A percentile compares a stretch with the other conserved stretches of the same genome.
phyloP scores from a whole-genome alignment of 2,888 invertebrate genomes.

The Carterocephalus palaemon region DNA sequence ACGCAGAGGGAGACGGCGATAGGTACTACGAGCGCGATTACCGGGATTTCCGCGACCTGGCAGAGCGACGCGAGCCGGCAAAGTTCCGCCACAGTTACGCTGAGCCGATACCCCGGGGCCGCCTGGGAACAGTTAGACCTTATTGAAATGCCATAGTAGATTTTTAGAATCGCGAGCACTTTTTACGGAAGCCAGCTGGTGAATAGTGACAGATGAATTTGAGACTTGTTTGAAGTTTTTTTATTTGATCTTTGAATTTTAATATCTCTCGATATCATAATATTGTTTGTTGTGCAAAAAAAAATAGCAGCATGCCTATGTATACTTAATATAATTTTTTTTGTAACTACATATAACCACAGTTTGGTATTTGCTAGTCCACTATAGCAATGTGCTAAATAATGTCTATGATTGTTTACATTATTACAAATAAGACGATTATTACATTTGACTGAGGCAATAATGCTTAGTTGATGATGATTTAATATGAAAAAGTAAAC shows the following conservation, averaged over 20 bases:
- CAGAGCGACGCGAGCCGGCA: slow-evolving; percentile 63
- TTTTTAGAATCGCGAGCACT: slow-evolving; percentile 35
- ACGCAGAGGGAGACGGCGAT: slow-evolving; percentile 63
- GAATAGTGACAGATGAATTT: not conserved
- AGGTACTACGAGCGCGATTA: slow-evolving; percentile 69
- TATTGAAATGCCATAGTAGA: slow-evolving; percentile 75
- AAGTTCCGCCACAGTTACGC: slow-evolving; percentile 82
- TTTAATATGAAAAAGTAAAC: too few relatives aligned
- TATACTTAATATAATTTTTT: too few relatives aligned
- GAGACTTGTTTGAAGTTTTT: slow-evolving; percentile 3
- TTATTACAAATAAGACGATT: too few relatives aligned
- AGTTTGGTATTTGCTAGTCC: too few relatives aligned
- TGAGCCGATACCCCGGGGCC: slow-evolving; percentile 79
- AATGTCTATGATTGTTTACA: too few relatives aligned
- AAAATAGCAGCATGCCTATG: too few relatives aligned
- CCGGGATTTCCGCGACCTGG: slow-evolving; percentile 64
- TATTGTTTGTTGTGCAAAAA: not conserved
- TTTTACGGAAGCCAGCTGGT: slow-evolving; percentile 2
- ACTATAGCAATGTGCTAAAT: too few relatives aligned
- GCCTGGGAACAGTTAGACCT: slow-evolving; percentile 71
- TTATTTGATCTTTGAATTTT: slow-evolving; percentile 15
- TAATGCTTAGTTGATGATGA: too few relatives aligned
- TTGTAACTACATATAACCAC: too few relatives aligned
- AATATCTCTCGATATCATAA: slow-evolving; percentile 2
- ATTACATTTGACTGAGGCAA: too few relatives aligned